phyloP scores from a whole-genome alignment of 2,113 vertebrate species.

The Noturus placidus region DNA sequence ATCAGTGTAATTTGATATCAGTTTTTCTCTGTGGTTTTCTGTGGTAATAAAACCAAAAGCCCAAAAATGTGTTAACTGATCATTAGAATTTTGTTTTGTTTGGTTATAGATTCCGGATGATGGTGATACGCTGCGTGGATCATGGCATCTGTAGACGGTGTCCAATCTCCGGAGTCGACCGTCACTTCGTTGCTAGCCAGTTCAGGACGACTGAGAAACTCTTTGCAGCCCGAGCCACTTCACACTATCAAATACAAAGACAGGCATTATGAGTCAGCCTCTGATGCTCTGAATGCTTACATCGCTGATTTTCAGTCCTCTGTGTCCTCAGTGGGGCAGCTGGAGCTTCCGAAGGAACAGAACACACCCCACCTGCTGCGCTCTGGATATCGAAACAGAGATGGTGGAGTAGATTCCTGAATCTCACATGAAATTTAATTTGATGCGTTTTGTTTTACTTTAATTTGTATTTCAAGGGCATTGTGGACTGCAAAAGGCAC shows the following conservation, averaged over 20 bases:
- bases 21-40: neutral
- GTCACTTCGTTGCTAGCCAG: constrained; percentile 78
- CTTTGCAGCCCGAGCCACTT: constrained; percentile 20
- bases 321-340: constrained; percentile 55
- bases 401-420: constrained; percentile 57
- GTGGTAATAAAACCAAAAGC: neutral
- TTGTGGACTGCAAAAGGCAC: neutral
- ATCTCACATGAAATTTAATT: neutral
- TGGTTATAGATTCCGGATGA: neutral
- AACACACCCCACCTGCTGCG: constrained; percentile 14
- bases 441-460: neutral
- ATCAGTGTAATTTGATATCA: neutral
- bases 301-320: constrained; percentile 81
- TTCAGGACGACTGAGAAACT: constrained; percentile 65
- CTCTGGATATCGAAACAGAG: constrained; percentile 61
- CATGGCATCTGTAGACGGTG: constrained; percentile 40
- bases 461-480: neutral
- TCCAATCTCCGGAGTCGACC: constrained; percentile 75
- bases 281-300: constrained; percentile 85
- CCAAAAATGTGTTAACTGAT: neutral
- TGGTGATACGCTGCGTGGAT: constrained; percentile 11
- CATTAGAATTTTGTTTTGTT: neutral
- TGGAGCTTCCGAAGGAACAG: constrained; percentile 48
- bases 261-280: constrained; percentile 79
- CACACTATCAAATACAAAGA: constrained; percentile 73